Evolutionary conservation across 2,888 invertebrate genomes (phyloP), one percentile per base, ranked within the genome.

Genomic region (Eupeodes luniger): DNA sequence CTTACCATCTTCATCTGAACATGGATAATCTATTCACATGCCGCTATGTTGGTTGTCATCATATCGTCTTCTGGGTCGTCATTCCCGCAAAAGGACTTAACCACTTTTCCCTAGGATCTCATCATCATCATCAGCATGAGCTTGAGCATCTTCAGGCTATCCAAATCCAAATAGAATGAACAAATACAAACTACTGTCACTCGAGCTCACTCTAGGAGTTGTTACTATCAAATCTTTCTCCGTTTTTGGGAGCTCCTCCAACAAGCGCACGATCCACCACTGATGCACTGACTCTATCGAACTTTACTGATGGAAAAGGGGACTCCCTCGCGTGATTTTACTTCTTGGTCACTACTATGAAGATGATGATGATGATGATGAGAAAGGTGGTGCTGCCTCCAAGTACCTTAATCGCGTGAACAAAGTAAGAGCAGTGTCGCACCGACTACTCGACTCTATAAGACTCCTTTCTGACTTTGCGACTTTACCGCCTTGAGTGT

Each of bases 61-160:
- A 79, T 51, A 12, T 36, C 53, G 44, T 55, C 27, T 69, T 55
- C 53, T 69, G 36, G 69, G 34, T 53, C 53, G 70, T 67, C 67
- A 51, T 85, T 75, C 44, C 69, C 55, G 47, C 47, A 85, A 87
- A 83, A 87, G 87, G 87, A 87, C 70, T 77, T 87, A 83, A 83
- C 87, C 87, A 87, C 87, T 84, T 87, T 87, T 80, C 76, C 80
- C 72, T 83, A 80, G 87, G 84, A 83, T 87, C 78, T 62, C 74
- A 77, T 85, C 85, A 76, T 72, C 81, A 70, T 85, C 76, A 61
- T 81, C 85, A 40, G 12, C 55, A 64, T 47, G 27, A 27, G 27
- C 27, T 27, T 27, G 3, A 40, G 40, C 75, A 55, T 36, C 66
- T 51, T n/a, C 64, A 19, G 61, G 53, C 72, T 2, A 27, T 3